These are phyloP conservation scores for Colossoma macropomum DNA, from an alignment of 2,113 vertebrate species.

Conservation along the genomic window DNA sequence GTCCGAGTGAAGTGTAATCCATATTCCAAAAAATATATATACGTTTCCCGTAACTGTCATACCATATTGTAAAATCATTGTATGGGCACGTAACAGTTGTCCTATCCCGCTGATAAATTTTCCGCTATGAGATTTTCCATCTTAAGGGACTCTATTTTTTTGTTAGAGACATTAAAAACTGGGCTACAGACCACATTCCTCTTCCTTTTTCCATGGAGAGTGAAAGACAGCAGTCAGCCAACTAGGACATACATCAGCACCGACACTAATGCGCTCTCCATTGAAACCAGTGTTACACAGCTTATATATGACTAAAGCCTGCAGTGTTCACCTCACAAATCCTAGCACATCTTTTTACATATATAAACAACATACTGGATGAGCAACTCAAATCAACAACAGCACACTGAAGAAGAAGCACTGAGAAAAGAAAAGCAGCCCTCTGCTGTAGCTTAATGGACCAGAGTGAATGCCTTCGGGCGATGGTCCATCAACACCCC, in stretches of 20 bases:
- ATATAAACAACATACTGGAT: neutral
- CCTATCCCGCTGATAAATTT: conserved; percentile 20
- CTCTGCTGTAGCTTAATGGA: conserved; percentile 5
- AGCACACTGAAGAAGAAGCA: neutral
- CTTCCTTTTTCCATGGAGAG: conserved; percentile 35
- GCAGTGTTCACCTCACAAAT: neutral
- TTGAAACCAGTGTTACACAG: conserved; percentile 2
- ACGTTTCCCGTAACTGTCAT: neutral
- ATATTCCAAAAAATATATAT: neutral
- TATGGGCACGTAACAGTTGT: neutral
- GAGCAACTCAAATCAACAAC: neutral
- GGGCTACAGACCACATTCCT: neutral
- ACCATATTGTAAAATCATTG: conserved; percentile 1
- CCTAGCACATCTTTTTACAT: neutral
- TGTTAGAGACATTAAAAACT: conserved; percentile 12
- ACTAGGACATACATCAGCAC: neutral
- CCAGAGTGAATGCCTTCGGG: conserved; percentile 2
- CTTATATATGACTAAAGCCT: neutral
- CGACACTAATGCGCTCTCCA: neutral
- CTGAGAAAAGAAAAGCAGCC: neutral
- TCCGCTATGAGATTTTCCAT: conserved; percentile 40
- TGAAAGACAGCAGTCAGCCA: conserved; percentile 34
- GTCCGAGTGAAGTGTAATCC: neutral
- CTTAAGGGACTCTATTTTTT: conserved; percentile 7
- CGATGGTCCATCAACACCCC: neutral